A percentile compares a stretch with the other conserved stretches of the same genome.
phyloP scores from a whole-genome alignment of 2,888 invertebrate genomes.

The Anorthoa munda region DNA sequence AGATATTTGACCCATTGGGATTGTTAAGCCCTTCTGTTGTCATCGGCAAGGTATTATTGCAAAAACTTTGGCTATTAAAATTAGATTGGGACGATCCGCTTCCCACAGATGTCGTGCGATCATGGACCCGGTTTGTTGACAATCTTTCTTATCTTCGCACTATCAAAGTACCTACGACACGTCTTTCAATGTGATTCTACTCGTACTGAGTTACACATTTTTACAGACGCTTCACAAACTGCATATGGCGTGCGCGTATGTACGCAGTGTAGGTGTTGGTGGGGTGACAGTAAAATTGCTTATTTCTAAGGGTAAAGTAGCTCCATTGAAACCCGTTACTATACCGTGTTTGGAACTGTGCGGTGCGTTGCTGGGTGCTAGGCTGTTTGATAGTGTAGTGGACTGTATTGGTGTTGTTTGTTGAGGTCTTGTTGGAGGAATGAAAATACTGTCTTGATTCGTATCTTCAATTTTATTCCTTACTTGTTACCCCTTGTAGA shows the following conservation, averaged over 20 bases:
- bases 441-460: too few relatives aligned
- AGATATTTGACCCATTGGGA: constrained; percentile 1
- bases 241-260: not conserved
- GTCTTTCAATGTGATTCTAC: too few relatives aligned
- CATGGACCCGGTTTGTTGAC: not conserved
- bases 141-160: not conserved
- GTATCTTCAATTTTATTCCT: too few relatives aligned
- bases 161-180: not conserved
- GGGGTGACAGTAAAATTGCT: not conserved
- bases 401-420: too few relatives aligned
- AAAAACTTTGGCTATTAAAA: not conserved
- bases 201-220: too few relatives aligned
- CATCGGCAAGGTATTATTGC: not conserved
- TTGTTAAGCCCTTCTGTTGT: not conserved
- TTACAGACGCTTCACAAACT: too few relatives aligned
- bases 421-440: too few relatives aligned
- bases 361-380: too few relatives aligned
- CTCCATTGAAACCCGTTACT: not conserved
- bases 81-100: constrained; percentile 1
- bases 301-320: not conserved
- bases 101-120: not conserved
- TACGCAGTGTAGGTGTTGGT: not conserved
- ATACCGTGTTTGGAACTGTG: too few relatives aligned
- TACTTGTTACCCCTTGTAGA: too few relatives aligned
- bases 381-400: too few relatives aligned